Conservation (phyloP, 2,888 invertebrate genomes). For the Hirtodrosophila alboralis region DNA sequence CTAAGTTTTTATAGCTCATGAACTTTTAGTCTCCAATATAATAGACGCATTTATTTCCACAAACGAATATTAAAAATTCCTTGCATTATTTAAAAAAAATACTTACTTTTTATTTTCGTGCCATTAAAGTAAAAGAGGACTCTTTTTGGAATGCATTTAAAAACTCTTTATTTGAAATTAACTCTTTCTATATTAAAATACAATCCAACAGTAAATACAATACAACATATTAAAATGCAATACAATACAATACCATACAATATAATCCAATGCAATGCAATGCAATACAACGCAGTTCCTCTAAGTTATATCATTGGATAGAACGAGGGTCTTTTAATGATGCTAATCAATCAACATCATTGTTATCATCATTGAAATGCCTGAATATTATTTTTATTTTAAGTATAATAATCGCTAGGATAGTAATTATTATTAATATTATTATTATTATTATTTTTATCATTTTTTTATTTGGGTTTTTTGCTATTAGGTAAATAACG, state of each 20-base stretch:
- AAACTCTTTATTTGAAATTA: conserved; percentile 76
- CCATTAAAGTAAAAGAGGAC: not conserved
- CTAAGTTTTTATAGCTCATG: too few species aligned
- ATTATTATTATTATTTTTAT: conserved; percentile 17
- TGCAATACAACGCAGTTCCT: conserved; percentile 42
- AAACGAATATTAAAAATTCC: too few species aligned
- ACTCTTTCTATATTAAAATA: conserved; percentile 75
- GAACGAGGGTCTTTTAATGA: conserved; percentile 58
- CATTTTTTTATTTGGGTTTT: not conserved
- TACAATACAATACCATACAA: conserved; percentile 63
- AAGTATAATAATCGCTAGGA: conserved; percentile 48
- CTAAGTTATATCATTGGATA: conserved; percentile 52
- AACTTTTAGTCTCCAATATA: too few species aligned
- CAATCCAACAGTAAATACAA: conserved; percentile 81
- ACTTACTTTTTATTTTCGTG: conserved; percentile 1
- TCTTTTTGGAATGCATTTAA: conserved; percentile 66
- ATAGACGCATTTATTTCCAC: too few species aligned
- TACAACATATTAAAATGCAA: conserved; percentile 77
- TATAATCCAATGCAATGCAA: conserved; percentile 46
- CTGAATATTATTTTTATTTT: conserved; percentile 53
- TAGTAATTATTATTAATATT: conserved; percentile 47
- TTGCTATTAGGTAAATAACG: conserved; percentile 22
- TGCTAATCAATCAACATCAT: conserved; percentile 39
- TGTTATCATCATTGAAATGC: conserved; percentile 46
- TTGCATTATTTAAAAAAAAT: not conserved